These are phyloP conservation scores for Heliconius sara DNA, from an alignment of 2,888 invertebrate genomes.

Conservation along the genomic window DNA sequence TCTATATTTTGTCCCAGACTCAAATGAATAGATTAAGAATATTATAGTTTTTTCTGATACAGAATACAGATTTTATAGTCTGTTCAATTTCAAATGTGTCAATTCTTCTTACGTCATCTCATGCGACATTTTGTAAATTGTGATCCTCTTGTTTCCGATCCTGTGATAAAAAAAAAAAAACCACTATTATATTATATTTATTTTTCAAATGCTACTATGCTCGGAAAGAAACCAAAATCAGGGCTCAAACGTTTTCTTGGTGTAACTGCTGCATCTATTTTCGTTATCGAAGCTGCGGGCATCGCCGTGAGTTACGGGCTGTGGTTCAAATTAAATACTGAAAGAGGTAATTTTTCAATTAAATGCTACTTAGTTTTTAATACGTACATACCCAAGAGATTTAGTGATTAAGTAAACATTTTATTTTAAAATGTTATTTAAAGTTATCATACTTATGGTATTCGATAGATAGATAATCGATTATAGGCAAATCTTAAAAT, in stretches of 20 bases:
- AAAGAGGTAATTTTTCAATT: conserved; percentile 82
- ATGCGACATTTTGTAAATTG: conserved; percentile 52
- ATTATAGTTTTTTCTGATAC: not conserved
- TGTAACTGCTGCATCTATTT: conserved; percentile 80
- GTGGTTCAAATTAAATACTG: conserved; percentile 88
- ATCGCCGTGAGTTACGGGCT: conserved; percentile 85
- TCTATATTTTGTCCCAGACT: too few relatives aligned
- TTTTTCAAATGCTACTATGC: conserved; percentile 79
- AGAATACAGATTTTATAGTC: not conserved
- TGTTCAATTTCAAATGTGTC: not conserved
- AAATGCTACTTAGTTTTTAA: not conserved
- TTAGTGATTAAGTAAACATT: not conserved
- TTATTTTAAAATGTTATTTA: not conserved
- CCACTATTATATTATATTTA: conserved; percentile 6
- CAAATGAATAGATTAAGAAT: not conserved
- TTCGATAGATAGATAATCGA: not conserved
- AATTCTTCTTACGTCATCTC: conserved; percentile 58
- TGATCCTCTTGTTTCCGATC: conserved; percentile 35
- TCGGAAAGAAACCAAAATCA: conserved; percentile 86
- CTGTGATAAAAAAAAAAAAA: conserved; percentile 37
- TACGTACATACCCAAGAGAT: too few relatives aligned
- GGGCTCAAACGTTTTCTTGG: conserved; percentile 79
- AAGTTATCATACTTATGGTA: not conserved
- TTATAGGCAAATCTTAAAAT: conserved; percentile 15
- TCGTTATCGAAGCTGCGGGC: conserved; percentile 84